Evolutionary conservation across 2,888 invertebrate species (phyloP).

Genomic region (Sphinx pinastri): DNA sequence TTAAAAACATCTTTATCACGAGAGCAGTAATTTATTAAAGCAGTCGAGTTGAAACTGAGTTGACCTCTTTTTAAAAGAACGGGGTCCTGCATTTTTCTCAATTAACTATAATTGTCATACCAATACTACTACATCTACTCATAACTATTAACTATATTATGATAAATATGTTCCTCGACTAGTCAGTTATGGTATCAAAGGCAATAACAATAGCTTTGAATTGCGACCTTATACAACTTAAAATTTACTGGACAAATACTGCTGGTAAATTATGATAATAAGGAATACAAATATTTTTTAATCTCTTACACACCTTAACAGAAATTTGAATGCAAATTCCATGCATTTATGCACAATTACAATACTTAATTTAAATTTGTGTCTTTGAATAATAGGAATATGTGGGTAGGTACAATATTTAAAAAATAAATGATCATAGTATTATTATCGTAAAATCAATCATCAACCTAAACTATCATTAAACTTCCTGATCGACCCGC

Average conservation of each 20-base stretch:
- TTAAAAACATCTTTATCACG: conserved; percentile 17
- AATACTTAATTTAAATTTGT: background rate
- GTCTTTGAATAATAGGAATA: conserved; percentile 14
- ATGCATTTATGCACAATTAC: background rate
- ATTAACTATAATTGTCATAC: conserved; percentile 20
- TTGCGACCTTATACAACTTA: conserved; percentile 32
- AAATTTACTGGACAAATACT: conserved; percentile 43
- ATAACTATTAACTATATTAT: conserved; percentile 34
- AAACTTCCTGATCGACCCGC: too few relatives aligned
- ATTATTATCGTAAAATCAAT: background rate
- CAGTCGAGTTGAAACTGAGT: conserved; percentile 6
- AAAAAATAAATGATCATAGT: background rate
- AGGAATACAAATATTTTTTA: background rate
- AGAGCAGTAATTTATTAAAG: conserved; percentile 18
- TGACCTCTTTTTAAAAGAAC: conserved; percentile 6
- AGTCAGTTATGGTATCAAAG: conserved; percentile 48
- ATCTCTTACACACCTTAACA: background rate
- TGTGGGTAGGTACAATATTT: background rate
- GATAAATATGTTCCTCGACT: conserved; percentile 51
- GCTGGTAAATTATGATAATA: conserved; percentile 23
- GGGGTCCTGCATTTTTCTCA: conserved; percentile 4
- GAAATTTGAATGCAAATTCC: conserved; percentile 5
- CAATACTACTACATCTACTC: conserved; percentile 23
- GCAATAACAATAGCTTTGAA: conserved; percentile 35
- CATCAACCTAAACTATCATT: background rate